phyloP scores from a whole-genome alignment of 2,797 vertebrate species.

The Spinus pinus region DNA sequence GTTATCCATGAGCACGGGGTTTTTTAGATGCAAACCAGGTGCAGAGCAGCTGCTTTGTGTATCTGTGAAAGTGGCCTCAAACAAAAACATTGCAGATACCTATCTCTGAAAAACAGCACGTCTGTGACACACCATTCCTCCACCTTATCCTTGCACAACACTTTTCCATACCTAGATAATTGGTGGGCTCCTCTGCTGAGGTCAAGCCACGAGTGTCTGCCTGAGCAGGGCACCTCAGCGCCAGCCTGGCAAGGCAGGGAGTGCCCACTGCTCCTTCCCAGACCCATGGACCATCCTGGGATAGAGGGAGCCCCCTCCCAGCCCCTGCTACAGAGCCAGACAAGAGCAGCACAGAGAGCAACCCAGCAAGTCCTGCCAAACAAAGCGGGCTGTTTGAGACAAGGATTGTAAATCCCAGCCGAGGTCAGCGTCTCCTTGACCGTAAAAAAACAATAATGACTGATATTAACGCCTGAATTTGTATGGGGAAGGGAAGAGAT shows the following conservation, averaged over 20 bases:
- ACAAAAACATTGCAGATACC: background rate
- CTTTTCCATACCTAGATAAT: background rate
- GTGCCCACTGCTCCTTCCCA: background rate
- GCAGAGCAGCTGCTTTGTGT: slow-evolving; percentile 41
- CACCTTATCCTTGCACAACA: fast-evolving
- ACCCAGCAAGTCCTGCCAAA: background rate
- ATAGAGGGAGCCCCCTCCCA: fast-evolving
- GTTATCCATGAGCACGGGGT: background rate
- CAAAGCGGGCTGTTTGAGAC: background rate
- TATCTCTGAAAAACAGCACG: background rate
- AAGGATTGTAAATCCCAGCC: background rate
- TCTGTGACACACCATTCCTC: background rate
- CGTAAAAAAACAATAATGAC: background rate
- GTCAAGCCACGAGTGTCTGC: background rate
- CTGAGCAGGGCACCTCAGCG: fast-evolving
- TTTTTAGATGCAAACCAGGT: slow-evolving; percentile 17
- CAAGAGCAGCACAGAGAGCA: background rate
- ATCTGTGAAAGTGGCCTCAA: background rate
- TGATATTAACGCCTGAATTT: background rate
- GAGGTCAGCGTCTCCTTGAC: background rate
- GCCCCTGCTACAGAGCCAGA: background rate
- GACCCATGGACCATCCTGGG: background rate
- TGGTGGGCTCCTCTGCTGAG: background rate
- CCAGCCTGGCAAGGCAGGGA: fast-evolving
- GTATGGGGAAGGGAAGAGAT: background rate